A percentile compares a stretch with the other conserved stretches of the same genome.
Conservation (phyloP, 2,113 vertebrate genomes). For the Platycercus adscitus region DNA sequence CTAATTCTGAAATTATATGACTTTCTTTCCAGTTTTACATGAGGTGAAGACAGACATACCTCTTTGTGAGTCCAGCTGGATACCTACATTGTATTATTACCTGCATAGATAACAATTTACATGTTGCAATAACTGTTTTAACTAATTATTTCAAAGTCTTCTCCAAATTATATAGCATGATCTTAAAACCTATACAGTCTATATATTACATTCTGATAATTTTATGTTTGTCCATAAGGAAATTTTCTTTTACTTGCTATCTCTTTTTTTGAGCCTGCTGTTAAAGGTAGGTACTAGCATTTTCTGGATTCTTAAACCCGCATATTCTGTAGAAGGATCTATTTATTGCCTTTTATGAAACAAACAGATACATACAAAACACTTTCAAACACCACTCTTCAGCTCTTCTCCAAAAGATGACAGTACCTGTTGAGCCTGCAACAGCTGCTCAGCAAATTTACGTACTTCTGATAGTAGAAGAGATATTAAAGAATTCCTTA, state of each 20-base stretch:
- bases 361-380: neutral
- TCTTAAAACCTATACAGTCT: neutral
- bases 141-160: neutral
- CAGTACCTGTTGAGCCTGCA: conserved; percentile 80
- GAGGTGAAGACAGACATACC: neutral
- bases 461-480: conserved; percentile 80
- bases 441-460: conserved; percentile 77
- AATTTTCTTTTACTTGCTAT: neutral
- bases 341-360: neutral
- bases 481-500: conserved; percentile 77
- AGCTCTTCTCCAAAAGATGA: neutral
- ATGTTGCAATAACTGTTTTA: neutral
- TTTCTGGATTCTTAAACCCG: neutral
- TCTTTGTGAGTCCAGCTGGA: neutral
- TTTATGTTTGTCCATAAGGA: neutral
- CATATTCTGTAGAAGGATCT: neutral
- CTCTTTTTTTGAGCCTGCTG: neutral
- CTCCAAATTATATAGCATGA: neutral
- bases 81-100: neutral
- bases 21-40: neutral
- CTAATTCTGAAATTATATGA: neutral
- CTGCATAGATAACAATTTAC: neutral
- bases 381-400: neutral
- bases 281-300: neutral
- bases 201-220: neutral